phyloP scores from a whole-genome alignment of 1,140 invertebrate species.

The Hesperophylax magnus region DNA sequence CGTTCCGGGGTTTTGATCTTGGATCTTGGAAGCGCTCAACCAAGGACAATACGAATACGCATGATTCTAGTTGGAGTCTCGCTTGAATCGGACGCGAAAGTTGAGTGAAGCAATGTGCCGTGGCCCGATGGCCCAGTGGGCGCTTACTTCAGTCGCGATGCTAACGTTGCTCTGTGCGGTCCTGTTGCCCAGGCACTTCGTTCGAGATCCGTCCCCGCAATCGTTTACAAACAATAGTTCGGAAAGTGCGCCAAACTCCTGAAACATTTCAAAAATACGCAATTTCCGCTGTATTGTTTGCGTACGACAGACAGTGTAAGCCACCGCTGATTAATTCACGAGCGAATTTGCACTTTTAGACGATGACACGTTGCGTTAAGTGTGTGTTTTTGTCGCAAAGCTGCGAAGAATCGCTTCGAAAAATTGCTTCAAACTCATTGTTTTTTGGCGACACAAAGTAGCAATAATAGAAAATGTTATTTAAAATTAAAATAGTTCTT shows the following conservation, averaged over 20 bases:
- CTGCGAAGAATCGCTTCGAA: neutral
- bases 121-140: too few species aligned
- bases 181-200: neutral
- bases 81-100: conserved; percentile 14
- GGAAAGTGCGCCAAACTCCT: neutral
- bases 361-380: neutral
- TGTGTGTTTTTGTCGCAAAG: neutral
- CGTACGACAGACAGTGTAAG: too few species aligned
- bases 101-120: neutral
- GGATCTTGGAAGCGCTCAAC: neutral
- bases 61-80: neutral
- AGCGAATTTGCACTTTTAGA: too few species aligned
- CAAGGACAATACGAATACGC: neutral
- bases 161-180: neutral
- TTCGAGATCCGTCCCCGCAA: neutral
- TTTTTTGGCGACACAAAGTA: too few species aligned
- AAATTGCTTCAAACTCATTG: too few species aligned
- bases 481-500: too few species aligned
- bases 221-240: neutral
- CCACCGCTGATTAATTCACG: too few species aligned
- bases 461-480: too few species aligned
- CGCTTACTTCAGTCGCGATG: neutral
- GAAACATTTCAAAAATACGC: too few species aligned
- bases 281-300: too few species aligned
- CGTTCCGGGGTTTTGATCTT: conserved; percentile 2